Evolutionary conservation across 37 sponge, comb jelly and placozoan genomes (phyloP).

Genomic region (Cladorhizidae sp.): DNA sequence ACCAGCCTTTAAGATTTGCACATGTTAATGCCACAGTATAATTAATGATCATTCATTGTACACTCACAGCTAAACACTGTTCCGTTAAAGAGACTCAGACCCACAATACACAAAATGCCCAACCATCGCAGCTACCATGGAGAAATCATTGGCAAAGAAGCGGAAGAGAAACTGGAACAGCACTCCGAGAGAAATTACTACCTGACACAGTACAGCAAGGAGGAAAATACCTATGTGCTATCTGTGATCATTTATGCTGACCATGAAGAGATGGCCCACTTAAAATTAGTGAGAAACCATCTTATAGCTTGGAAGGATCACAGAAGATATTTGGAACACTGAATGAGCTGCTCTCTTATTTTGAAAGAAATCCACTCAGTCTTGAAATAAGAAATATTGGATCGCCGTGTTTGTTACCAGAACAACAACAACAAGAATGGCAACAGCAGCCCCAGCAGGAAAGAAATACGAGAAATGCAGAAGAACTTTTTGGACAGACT

Average conservation of each 20-base stretch:
- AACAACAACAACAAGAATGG: no score
- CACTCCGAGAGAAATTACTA: background rate
- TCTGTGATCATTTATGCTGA: background rate
- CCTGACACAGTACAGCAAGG: background rate
- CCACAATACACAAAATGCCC: background rate
- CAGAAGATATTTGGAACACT: background rate
- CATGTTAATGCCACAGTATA: no score
- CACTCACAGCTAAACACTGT: no score
- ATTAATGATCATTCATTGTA: no score
- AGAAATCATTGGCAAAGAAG: background rate
- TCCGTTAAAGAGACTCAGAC: no score
- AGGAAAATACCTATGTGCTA: background rate
- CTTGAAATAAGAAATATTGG: background rate
- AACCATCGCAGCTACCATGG: conserved; percentile 3
- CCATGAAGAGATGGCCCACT: background rate
- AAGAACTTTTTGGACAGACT: no score
- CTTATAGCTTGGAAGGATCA: background rate
- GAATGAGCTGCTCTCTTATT: background rate
- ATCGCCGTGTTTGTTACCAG: background rate
- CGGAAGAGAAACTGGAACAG: background rate
- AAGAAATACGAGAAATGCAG: no score
- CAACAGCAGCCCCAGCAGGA: no score
- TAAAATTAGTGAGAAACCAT: background rate
- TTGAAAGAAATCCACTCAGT: background rate
- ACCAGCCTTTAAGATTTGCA: no score